These are phyloP conservation scores for Odontomachus brunneus DNA, from an alignment of 1,140 invertebrate genomes.

Conservation along the genomic window DNA sequence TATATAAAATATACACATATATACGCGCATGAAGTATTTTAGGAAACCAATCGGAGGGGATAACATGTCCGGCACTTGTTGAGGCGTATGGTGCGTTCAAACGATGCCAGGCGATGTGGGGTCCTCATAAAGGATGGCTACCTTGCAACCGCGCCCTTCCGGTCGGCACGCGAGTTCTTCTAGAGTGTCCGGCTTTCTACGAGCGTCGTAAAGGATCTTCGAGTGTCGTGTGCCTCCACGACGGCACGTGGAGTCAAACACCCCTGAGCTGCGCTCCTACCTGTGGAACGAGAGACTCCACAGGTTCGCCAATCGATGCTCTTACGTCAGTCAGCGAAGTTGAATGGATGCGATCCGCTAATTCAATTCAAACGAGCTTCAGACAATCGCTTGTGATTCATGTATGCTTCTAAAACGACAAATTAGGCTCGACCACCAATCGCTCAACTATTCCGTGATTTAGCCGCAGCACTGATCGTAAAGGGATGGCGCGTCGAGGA, in stretches of 20 bases:
- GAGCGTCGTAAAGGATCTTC: slow-evolving; percentile 67
- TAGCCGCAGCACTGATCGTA: slow-evolving; percentile 79
- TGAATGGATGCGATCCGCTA: not conserved
- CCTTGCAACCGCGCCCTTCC: slow-evolving; percentile 74
- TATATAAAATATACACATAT: not conserved
- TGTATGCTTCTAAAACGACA: too few species aligned
- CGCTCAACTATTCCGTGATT: not conserved
- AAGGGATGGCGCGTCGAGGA: slow-evolving; percentile 75
- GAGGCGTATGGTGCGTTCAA: slow-evolving; percentile 63
- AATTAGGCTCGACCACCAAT: too few species aligned
- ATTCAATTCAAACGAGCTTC: not conserved
- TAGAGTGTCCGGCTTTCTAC: slow-evolving; percentile 81
- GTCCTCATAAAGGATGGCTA: slow-evolving; percentile 72
- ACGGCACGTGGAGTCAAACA: slow-evolving; percentile 81
- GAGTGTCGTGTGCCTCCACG: slow-evolving; percentile 77
- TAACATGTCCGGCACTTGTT: slow-evolving; percentile 72
- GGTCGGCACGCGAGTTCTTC: slow-evolving; percentile 74
- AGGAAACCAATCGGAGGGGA: slow-evolving; percentile 52
- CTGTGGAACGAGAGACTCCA: slow-evolving; percentile 70
- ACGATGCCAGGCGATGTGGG: slow-evolving; percentile 76
- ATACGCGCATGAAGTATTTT: not conserved
- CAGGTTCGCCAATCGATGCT: slow-evolving; percentile 54
- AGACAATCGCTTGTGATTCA: not conserved
- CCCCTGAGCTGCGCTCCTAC: slow-evolving; percentile 78
- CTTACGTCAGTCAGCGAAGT: too few species aligned